These are phyloP conservation scores for mouse (Mus musculus) DNA, from an alignment of 2,113 vertebrate species.

Conservation along the genomic window GRCm39 chr1:154594001-154594500, in stretches of 20 bases:
- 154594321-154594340: fast-evolving
- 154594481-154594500: constrained; percentile 36
- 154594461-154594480: neutral
- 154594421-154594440: constrained; percentile 17
- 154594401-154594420: neutral
- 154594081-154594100: neutral
- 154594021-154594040: neutral
- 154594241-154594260: neutral
- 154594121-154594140: neutral
- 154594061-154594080: neutral
- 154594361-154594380: neutral
- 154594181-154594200: too few species aligned
- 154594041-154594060: neutral
- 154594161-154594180: neutral
- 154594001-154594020: neutral
- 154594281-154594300: neutral
- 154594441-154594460: neutral
- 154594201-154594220: neutral
- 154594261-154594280: too few species aligned
- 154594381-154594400: constrained; percentile 3
- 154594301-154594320: neutral
- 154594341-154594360: neutral
- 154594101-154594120: neutral
- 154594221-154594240: neutral
- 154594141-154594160: neutral